A percentile compares a stretch with the other conserved stretches of the same genome.
These are phyloP conservation scores for Microplitis demolitor DNA, from an alignment of 1,140 invertebrate genomes.

Conservation along the genomic window DNA sequence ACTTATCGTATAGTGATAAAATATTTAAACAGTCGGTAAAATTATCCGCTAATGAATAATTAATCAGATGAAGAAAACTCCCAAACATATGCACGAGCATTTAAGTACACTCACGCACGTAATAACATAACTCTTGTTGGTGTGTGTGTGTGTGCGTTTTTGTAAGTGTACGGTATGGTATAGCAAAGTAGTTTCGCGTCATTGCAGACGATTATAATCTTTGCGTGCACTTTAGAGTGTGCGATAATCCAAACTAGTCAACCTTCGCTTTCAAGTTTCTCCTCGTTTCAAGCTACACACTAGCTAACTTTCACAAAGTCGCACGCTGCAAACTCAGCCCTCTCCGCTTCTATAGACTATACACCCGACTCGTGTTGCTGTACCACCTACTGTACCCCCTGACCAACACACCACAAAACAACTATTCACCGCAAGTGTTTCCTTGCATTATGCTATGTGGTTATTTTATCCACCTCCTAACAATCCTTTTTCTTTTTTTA, in stretches of 20 bases:
- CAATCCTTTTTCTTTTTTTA: not conserved
- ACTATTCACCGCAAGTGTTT: conserved; percentile 1
- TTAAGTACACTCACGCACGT: not conserved
- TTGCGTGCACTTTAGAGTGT: not conserved
- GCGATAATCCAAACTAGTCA: conserved; percentile 2
- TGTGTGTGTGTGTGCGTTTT: not conserved
- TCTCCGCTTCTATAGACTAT: not conserved
- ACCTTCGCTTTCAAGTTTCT: not conserved
- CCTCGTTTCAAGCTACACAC: not conserved
- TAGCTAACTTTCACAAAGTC: not conserved
- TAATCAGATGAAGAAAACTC: not conserved
- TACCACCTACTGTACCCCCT: not conserved
- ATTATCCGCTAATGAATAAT: conserved; percentile 1
- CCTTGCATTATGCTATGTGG: not conserved
- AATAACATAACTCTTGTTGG: not conserved
- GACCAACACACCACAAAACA: not conserved
- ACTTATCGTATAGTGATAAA: too few species aligned
- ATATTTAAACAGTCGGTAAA: not conserved
- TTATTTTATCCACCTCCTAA: not conserved
- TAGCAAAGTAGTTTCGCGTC: not conserved
- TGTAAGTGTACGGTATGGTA: too few species aligned
- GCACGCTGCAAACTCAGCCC: not conserved
- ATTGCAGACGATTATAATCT: not conserved
- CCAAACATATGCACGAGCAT: not conserved
- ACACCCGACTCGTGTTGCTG: too few species aligned